Evolutionary conservation across 2,113 vertebrate species (phyloP).

Genomic region (Butorides virescens): DNA sequence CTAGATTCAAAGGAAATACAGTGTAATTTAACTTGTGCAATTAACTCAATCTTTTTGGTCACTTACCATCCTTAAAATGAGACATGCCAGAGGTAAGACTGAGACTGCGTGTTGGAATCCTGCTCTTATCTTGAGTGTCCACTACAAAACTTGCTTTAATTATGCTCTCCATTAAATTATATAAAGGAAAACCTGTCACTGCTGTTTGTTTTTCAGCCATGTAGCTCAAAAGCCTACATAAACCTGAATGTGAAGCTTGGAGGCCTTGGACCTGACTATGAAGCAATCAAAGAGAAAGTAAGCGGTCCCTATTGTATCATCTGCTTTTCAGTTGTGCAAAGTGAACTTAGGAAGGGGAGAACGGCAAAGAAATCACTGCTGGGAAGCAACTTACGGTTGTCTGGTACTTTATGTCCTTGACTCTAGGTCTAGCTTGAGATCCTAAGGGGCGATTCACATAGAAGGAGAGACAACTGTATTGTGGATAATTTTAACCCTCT

Average conservation of each 20-base stretch:
- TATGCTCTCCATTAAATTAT: not conserved
- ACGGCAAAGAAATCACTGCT: not conserved
- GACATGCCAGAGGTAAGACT: not conserved
- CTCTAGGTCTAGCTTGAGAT: not conserved
- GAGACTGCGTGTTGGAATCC: not conserved
- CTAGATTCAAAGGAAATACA: not conserved
- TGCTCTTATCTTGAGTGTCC: not conserved
- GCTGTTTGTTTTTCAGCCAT: slow-evolving; percentile 55
- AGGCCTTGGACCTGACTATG: slow-evolving; percentile 85
- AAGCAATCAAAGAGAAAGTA: slow-evolving; percentile 79
- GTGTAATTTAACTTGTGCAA: not conserved
- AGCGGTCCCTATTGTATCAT: slow-evolving; percentile 12
- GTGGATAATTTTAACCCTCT: not conserved
- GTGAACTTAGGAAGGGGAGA: not conserved
- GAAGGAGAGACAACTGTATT: not conserved
- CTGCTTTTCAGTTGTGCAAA: not conserved
- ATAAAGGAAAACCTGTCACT: not conserved
- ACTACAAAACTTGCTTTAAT: not conserved
- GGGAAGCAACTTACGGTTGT: not conserved
- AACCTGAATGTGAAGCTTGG: slow-evolving; percentile 77
- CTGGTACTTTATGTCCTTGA: not conserved
- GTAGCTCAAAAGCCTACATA: slow-evolving; percentile 73
- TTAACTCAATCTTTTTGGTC: not conserved
- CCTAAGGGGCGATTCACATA: not conserved
- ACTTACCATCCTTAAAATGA: not conserved